Base-by-base conservation (phyloP, 2,888 invertebrate species). In the Dusona sp. region DNA sequence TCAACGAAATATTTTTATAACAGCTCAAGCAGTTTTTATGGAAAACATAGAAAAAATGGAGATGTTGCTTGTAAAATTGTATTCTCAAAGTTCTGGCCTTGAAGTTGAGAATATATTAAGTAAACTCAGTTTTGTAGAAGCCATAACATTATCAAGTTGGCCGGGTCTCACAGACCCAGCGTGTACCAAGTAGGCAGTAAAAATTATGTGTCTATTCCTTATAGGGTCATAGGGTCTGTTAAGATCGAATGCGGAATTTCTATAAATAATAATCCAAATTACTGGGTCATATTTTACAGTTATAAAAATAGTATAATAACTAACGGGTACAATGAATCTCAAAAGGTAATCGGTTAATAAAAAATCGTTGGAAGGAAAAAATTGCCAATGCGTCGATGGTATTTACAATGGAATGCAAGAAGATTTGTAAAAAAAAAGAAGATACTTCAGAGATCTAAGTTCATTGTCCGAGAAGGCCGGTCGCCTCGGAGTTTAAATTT, bases 401-500 rank as follows among this genome's bases (percentile, higher is more conserved):
- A 29, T 61, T 61, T 1, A 61, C 16, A 61, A 61, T 61, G 61
- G 61, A 61, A 61, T 61, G 61, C 29, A 13, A 0, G 6, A 61
- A 61, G 16, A n/a, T n/a, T 61, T 16, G 29, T 13, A 16, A 19
- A 48, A 6, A 29, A 61, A 16, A 25, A 29, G 13, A 29, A 16
- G 16, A 2, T 8, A 29, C 29, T 61, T 29, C 1, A 16, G 61
- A 61, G 36, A 51, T 57, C 42, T 65, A 78, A 88, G 85, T 88
- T 87, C 80, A 83, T 86, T 88, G 87, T 81, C 87, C 87, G 87
- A 68, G 74, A 72, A 67, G 79, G 86, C 84, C 84, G 81, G 79
- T 72, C 83, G 70, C 70, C 33, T 51, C 8, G 83, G 36, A 65
- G 79, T 83, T 83, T 67, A 51, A 83, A 83, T 83, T 79, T 83